Conservation (phyloP, 2,113 vertebrate species). For the Nycticorax nycticorax region DNA sequence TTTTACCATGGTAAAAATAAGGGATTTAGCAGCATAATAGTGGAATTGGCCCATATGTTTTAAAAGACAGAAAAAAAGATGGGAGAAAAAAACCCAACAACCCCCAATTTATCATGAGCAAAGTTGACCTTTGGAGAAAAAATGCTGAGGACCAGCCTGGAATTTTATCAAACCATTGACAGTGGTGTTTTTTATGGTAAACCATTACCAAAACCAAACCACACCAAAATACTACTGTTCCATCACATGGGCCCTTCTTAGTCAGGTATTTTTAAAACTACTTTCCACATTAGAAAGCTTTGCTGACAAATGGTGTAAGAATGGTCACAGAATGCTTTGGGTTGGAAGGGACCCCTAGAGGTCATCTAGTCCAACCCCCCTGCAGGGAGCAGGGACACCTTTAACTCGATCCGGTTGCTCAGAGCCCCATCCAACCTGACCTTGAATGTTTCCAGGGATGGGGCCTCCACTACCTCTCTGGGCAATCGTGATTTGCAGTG, state of each 20-base stretch:
- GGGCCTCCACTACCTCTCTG: too few species aligned
- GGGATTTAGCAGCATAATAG: background rate
- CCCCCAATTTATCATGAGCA: background rate
- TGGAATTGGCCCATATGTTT: background rate
- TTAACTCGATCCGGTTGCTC: too few species aligned
- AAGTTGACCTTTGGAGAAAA: background rate
- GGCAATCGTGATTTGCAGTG: background rate
- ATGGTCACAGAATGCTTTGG: too few species aligned
- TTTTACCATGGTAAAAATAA: background rate
- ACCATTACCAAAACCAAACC: too few species aligned
- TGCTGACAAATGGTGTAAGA: background rate
- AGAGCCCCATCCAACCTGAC: too few species aligned
- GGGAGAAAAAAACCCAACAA: fast-evolving
- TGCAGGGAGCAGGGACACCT: too few species aligned
- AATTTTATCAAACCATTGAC: background rate
- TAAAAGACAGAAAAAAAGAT: background rate
- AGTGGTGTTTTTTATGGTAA: background rate
- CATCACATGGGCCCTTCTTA: background rate
- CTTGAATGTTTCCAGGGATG: too few species aligned
- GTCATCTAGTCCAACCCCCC: too few species aligned
- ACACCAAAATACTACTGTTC: background rate
- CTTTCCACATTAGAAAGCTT: background rate
- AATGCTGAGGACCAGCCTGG: background rate
- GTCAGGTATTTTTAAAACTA: background rate
- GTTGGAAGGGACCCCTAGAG: too few species aligned